Percentiles rank a stretch among this genome's conserved stretches.
phyloP scores from a whole-genome alignment of 2,797 vertebrate genomes.

The Peromyscus aztecus region DNA sequence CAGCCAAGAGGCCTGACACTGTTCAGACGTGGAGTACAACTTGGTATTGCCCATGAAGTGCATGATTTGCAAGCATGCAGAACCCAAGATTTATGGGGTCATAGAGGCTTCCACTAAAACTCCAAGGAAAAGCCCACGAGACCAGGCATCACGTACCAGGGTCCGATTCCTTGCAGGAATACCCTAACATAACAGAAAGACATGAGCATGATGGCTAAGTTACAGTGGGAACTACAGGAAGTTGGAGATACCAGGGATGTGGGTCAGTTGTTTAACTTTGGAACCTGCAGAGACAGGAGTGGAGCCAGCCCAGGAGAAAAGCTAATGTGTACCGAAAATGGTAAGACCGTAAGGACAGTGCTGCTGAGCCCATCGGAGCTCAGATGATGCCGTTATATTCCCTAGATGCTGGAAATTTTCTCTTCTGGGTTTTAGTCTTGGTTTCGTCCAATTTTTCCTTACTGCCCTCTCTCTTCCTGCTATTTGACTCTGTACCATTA shows the following conservation, averaged over 20 bases:
- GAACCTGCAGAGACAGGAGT: neutral
- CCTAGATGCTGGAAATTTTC: neutral
- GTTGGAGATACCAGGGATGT: neutral
- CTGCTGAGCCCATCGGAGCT: neutral
- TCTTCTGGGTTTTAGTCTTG: neutral
- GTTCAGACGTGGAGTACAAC: neutral
- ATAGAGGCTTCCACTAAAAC: neutral
- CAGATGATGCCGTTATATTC: neutral
- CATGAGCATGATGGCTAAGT: neutral
- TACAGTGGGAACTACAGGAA: neutral
- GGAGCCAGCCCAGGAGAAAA: no score
- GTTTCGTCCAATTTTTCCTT: neutral
- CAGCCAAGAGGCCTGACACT: neutral
- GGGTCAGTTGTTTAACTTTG: neutral
- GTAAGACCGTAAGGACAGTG: neutral
- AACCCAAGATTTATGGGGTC: neutral
- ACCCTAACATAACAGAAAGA: neutral
- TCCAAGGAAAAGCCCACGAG: neutral
- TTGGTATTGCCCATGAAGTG: neutral
- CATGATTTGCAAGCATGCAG: neutral
- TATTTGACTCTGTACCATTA: neutral
- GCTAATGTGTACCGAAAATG: neutral
- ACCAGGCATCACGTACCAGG: neutral
- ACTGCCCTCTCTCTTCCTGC: no score
- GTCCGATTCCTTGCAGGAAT: neutral